Evolutionary conservation across 2,113 vertebrate species (phyloP), one percentile per base, ranked within the genome.

Genomic region (Zosterops borbonicus): DNA sequence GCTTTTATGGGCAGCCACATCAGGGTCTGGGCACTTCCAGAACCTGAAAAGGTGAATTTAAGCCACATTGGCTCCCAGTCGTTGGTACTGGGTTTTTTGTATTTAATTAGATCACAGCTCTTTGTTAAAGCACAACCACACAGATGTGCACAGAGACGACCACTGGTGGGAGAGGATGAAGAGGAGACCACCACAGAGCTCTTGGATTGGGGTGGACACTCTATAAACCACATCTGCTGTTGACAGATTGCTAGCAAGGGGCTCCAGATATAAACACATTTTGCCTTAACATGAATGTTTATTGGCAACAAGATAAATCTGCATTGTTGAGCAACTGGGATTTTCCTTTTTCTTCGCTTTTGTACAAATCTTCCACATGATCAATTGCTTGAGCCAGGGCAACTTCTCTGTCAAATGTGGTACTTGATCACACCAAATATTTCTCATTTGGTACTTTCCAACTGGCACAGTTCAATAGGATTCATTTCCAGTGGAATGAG

Each of bases 341-440:
- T 35, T 69, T n/a, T 71, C 8, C 52, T n/a, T 64, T 50, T 80
- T 11, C 5, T 60, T 44, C 3, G 1, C 23, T 92, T 92, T 79
- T 44, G 68, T 73, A 64, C 65, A 64, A 70, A 87, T 87, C 82
- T 93, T 60, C 73, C 58, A 80, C 68, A 12, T 17, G 37, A 94
- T 63, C 91, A 93, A 94, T 63, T 71, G 65, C 91, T 96, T 94
- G 95, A 97, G 92, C 78, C 93, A 93, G 77, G 67, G 86, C 70
- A 91, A 94, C 75, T 91, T 89, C 94, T 85, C 93, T 86, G 91
- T 52, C 74, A 55, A 31, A 25, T 68, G 15, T 71, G 53, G 21
- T 20, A 55, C 71, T 93, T 1, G 0, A 18, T 37, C 33, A 35
- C 41, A 53, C 18, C 42, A 49, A 33, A 42, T 33, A 14, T 33